Conservation (phyloP, 2,797 vertebrate genomes). For the Phaenicophaeus curvirostris region DNA sequence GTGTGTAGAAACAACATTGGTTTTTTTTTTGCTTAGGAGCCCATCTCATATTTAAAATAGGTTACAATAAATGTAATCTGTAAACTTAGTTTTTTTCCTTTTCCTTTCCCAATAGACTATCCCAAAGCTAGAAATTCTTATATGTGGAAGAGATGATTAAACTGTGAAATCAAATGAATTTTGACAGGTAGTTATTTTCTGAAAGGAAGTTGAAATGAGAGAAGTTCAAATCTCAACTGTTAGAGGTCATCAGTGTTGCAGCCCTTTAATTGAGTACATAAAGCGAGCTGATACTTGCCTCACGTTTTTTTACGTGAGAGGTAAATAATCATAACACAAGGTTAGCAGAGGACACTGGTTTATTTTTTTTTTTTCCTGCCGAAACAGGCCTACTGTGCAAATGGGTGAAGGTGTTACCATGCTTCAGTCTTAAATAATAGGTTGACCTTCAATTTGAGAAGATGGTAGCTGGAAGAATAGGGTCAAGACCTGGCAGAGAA, state of each 20-base stretch:
- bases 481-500: background rate
- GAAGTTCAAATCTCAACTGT: background rate
- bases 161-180: background rate
- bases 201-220: background rate
- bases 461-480: background rate
- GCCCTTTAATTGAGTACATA: background rate
- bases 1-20: background rate
- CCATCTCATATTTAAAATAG: background rate
- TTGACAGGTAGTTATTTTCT: background rate
- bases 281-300: background rate
- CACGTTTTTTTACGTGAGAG: background rate
- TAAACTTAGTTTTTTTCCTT: background rate
- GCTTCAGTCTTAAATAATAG: background rate
- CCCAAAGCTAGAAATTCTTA: background rate
- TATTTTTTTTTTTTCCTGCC: background rate
- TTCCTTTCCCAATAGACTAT: background rate
- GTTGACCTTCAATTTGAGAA: background rate
- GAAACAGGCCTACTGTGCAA: background rate
- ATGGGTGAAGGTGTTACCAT: background rate
- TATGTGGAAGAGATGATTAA: background rate
- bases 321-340: background rate
- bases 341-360: slow-evolving; percentile 4
- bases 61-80: background rate
- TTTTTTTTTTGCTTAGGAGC: background rate
- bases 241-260: background rate